These are phyloP conservation scores for Xestia ashworthii DNA, from an alignment of 2,888 invertebrate species.

Conservation along the genomic window DNA sequence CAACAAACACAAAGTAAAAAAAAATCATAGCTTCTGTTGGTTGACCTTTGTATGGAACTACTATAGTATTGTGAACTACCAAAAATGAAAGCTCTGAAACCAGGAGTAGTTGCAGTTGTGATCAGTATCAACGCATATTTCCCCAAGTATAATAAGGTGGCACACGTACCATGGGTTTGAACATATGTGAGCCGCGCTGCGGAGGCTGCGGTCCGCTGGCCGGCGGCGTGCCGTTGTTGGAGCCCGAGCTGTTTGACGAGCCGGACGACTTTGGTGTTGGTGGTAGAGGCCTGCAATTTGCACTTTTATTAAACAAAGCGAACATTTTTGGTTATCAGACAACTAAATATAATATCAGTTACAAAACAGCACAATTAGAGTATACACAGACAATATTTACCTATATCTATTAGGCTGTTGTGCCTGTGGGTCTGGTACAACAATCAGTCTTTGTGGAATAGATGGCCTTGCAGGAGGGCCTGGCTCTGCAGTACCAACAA, in stretches of 20 bases:
- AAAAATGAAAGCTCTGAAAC: background rate
- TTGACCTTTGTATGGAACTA: background rate
- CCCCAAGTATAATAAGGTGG: constrained; percentile 27
- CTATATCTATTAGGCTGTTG: constrained; percentile 93
- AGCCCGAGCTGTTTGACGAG: constrained; percentile 91
- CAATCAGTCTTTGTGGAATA: constrained; percentile 97
- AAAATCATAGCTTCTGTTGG: background rate
- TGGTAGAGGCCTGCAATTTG: constrained; percentile 93
- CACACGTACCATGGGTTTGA: constrained; percentile 95
- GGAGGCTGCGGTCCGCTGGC: constrained; percentile 92
- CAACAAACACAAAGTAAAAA: background rate
- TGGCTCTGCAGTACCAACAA: constrained; percentile 91
- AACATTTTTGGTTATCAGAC: background rate
- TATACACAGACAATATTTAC: constrained; percentile 70
- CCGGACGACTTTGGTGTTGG: constrained; percentile 94
- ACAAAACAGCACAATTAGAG: constrained; percentile 14
- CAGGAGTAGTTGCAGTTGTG: constrained; percentile 3
- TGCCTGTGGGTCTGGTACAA: constrained; percentile 96
- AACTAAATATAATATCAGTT: constrained; percentile 9
- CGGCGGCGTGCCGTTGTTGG: constrained; percentile 89
- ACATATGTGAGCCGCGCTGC: constrained; percentile 95
- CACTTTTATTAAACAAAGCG: background rate
- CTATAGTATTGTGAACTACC: background rate
- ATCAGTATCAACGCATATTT: constrained; percentile 40
- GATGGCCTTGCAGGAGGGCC: constrained; percentile 97